A percentile compares a stretch with the other conserved stretches of the same genome.
phyloP scores from a whole-genome alignment of 2,113 vertebrate genomes.

The Enhydra lutris region DNA sequence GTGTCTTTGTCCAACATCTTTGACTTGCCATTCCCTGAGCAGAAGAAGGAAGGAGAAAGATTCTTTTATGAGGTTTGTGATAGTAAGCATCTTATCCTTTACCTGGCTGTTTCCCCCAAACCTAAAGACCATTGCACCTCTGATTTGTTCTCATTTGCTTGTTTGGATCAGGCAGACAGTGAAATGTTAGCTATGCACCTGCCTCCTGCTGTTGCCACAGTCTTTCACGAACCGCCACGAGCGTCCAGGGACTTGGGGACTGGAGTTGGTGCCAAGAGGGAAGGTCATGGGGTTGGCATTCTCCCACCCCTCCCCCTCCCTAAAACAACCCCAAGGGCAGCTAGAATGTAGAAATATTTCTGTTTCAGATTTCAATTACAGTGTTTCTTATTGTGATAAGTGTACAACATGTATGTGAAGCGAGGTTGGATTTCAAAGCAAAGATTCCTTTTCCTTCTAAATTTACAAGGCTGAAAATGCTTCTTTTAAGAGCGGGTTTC shows the following conservation, averaged over 20 bases:
- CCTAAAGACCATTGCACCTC: slow-evolving; percentile 40
- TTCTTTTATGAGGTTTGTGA: slow-evolving; percentile 99
- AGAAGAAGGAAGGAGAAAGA: slow-evolving; percentile 98
- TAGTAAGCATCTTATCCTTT: slow-evolving; percentile 76
- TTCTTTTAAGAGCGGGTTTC: not conserved
- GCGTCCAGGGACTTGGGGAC: not conserved
- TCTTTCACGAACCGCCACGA: not conserved
- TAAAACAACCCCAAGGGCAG: not conserved
- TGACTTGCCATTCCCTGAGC: slow-evolving; percentile 86
- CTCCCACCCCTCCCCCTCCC: rapidly evolving
- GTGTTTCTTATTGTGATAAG: slow-evolving; percentile 12
- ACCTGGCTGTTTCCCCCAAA: slow-evolving; percentile 56
- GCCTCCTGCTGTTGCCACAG: not conserved
- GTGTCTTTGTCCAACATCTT: slow-evolving; percentile 87
- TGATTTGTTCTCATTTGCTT: slow-evolving; percentile 52
- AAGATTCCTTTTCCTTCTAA: not conserved
- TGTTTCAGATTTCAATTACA: slow-evolving; percentile 9
- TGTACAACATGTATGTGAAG: slow-evolving; percentile 42
- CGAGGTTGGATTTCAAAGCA: not conserved
- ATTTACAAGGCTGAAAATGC: not conserved
- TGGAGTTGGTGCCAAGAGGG: not conserved
- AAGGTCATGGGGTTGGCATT: not conserved
- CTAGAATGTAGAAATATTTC: not conserved
- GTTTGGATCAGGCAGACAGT: not conserved
- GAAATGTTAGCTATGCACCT: not conserved